Base-by-base conservation (phyloP, 2,888 invertebrate genomes). In the Drosophila merina region DNA sequence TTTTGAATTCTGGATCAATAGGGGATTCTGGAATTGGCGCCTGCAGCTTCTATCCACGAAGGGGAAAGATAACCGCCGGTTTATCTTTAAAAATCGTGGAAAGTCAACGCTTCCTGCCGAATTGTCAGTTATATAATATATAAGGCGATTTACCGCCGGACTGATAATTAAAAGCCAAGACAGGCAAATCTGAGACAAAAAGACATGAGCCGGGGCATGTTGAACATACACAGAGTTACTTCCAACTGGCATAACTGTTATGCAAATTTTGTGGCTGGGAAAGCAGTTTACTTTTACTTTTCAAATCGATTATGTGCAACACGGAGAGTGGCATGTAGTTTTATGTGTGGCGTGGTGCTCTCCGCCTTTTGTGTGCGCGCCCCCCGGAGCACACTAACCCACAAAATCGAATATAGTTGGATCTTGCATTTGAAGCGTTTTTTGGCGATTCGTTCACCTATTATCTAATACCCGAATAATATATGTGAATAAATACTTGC, bases 221-320 rank as follows among this genome's bases (percentile, higher is more conserved):
- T 20, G 47, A 36, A 63, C 63, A 63, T 44, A 49, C n/a, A 31
- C n/a, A 31, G 30, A 8, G n/a, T 30, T 44, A 33, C 44, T 25
- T 9, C 12, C 49, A 14, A n/a, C 25, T 30, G 36, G 33, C 31
- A 59, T 62, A 48, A 79, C 76, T 68, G 79, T 79, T 86, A 79
- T 79, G 79, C 86, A 79, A 79, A 79, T 64, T 60, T 38, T 31
- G 42, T 14, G 55, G 45, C 30, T 57, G 74, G 54, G 79, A 79
- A 85, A 79, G 86, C 74, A 57, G 78, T 69, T 77, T 77, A 86
- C 80, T 86, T 86, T 86, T 80, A 80, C 80, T 80, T 80, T 80
- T 76, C 55, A 45, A 72, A 45, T 64, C 59, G 70, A 58, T 70
- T 68, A 68, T 62, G 55, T 45, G 51, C 57, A 45, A 42, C 55